A percentile compares a stretch with the other conserved stretches of the same genome.
phyloP scores from a whole-genome alignment of 2,113 vertebrate species.

The Menidia beryllina region DNA sequence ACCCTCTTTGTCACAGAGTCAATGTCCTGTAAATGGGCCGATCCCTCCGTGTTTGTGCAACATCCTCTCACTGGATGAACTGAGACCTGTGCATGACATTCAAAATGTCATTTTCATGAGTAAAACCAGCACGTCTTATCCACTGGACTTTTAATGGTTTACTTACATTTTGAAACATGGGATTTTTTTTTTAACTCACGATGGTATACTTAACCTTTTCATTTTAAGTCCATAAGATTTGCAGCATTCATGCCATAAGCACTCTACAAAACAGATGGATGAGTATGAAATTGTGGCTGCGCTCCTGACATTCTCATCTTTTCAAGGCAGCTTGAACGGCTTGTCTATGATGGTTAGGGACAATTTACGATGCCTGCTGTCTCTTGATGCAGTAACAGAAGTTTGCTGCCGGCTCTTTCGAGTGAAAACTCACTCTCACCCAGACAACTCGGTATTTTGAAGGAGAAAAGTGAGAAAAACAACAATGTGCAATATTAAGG shows the following conservation, averaged over 20 bases:
- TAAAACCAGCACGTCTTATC: too few relatives aligned
- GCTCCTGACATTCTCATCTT: too few relatives aligned
- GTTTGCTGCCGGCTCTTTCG: too few relatives aligned
- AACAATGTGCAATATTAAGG: too few relatives aligned
- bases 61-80: neutral
- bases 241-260: neutral
- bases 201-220: conserved; percentile 8
- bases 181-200: conserved; percentile 6
- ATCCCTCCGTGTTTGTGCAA: neutral
- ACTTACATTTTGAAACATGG: neutral
- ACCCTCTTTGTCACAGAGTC: conserved; percentile 14
- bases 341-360: too few relatives aligned
- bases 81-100: neutral
- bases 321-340: too few relatives aligned
- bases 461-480: too few relatives aligned
- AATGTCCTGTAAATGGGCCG: conserved; percentile 3
- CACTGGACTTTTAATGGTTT: neutral
- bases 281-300: neutral
- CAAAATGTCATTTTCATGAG: neutral
- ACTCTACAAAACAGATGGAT: neutral
- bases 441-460: too few relatives aligned
- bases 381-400: too few relatives aligned
- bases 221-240: neutral
- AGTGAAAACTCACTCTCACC: too few relatives aligned
- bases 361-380: too few relatives aligned